Evolutionary conservation across 2,888 invertebrate genomes (phyloP).

Genomic region (Congeria kusceri): DNA sequence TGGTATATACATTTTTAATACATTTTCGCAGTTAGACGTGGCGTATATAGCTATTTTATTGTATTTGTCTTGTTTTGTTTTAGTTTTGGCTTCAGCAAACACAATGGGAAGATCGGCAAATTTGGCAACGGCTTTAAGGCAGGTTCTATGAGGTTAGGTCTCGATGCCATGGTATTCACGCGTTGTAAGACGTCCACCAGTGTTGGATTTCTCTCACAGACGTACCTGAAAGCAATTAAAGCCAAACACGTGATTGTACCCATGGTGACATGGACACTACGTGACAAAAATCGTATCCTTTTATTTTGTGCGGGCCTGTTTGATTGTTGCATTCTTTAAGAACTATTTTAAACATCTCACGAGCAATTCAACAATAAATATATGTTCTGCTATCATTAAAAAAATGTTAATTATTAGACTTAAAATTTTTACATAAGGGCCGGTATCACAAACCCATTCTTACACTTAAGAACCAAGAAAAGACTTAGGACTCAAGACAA

Average conservation of each 20-base stretch:
- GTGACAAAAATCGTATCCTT: conserved; percentile 74
- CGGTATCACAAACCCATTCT: no score
- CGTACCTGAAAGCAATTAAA: conserved; percentile 75
- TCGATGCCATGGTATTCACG: conserved; percentile 84
- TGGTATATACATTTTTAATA: no score
- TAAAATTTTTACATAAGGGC: no score
- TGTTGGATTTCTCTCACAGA: conserved; percentile 83
- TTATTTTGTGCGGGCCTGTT: conserved; percentile 80
- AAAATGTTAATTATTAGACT: no score
- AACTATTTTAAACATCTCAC: not conserved
- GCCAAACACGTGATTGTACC: conserved; percentile 83
- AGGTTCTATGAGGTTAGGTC: conserved; percentile 84
- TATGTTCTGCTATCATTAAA: no score
- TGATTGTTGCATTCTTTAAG: conserved; percentile 44
- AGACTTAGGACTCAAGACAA: no score
- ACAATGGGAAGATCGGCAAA: conserved; percentile 77
- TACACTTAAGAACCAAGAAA: no score
- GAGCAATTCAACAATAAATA: no score
- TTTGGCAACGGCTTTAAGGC: conserved; percentile 85
- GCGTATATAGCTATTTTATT: no score
- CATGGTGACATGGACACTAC: conserved; percentile 78
- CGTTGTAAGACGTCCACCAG: conserved; percentile 71
- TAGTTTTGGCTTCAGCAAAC: conserved; percentile 83
- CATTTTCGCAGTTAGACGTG: no score
- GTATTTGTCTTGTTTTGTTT: conserved; percentile 47